Evolutionary conservation across 1,140 invertebrate species (phyloP).

Genomic region (Antheraea mylitta): DNA sequence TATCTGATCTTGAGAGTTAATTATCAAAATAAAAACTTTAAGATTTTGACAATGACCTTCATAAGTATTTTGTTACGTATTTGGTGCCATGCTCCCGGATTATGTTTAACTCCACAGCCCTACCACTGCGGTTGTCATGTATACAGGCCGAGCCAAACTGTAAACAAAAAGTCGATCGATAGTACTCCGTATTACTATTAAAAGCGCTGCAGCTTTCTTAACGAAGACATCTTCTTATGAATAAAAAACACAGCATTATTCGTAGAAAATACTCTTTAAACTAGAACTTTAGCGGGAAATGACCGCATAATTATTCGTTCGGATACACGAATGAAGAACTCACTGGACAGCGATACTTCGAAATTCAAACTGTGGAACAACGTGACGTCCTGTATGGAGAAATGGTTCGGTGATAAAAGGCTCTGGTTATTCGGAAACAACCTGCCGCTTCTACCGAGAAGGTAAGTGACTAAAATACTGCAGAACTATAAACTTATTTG

Average conservation of each 20-base stretch:
- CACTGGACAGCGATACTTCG: constrained; percentile 34
- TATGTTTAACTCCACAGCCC: constrained; percentile 36
- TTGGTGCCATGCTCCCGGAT: not conserved
- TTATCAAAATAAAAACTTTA: not conserved
- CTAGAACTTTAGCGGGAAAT: constrained; percentile 54
- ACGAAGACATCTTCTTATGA: constrained; percentile 31
- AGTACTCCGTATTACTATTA: constrained; percentile 51
- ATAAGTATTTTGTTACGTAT: no score
- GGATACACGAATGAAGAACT: constrained; percentile 61
- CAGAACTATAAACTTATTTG: not conserved
- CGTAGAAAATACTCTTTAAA: constrained; percentile 19
- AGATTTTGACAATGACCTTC: not conserved
- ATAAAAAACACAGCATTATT: constrained; percentile 12
- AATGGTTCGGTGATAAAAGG: constrained; percentile 92
- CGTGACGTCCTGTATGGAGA: constrained; percentile 87
- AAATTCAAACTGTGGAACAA: constrained; percentile 66
- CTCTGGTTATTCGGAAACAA: constrained; percentile 93
- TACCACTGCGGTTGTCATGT: constrained; percentile 73
- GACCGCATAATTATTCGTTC: constrained; percentile 30
- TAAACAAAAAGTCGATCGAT: constrained; percentile 75
- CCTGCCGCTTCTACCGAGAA: constrained; percentile 88
- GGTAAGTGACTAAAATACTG: constrained; percentile 70
- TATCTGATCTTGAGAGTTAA: not conserved
- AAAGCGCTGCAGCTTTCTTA: constrained; percentile 50
- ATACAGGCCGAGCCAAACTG: constrained; percentile 68